Percentiles rank a stretch among this genome's conserved stretches.
These are phyloP conservation scores for Dasyornis broadbenti DNA, from an alignment of 2,113 vertebrate species.

Conservation along the genomic window DNA sequence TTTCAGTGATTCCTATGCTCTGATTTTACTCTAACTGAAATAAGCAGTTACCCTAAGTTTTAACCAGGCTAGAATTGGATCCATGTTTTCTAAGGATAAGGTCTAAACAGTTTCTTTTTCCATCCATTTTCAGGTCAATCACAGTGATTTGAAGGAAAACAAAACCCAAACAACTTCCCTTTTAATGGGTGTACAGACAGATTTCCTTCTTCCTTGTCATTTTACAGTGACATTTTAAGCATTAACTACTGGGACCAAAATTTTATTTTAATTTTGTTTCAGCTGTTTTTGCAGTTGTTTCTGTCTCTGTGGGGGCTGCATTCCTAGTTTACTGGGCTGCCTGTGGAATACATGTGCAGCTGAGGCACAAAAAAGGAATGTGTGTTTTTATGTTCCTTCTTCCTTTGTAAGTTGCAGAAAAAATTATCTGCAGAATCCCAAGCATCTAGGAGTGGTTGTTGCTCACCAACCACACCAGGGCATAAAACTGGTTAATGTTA, in stretches of 20 bases:
- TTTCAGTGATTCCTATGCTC: neutral
- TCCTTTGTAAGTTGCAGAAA: neutral
- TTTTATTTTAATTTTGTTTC: neutral
- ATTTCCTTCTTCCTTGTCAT: neutral
- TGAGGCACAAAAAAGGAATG: neutral
- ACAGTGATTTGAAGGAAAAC: neutral
- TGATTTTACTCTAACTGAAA: neutral
- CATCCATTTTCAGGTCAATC: neutral
- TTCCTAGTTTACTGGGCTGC: neutral
- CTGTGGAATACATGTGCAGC: neutral
- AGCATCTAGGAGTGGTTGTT: neutral
- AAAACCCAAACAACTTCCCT: neutral
- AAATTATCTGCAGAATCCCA: neutral
- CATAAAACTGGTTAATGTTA: neutral
- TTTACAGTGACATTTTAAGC: neutral
- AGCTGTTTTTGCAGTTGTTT: neutral
- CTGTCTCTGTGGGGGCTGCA: neutral
- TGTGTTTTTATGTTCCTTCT: neutral
- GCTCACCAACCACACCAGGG: neutral
- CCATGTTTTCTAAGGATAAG: neutral
- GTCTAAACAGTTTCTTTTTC: neutral
- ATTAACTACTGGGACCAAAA: neutral
- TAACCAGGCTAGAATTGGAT: neutral
- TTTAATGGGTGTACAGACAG: neutral
- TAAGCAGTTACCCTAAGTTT: neutral